These are phyloP conservation scores for Myodes glareolus DNA, from an alignment of 2,113 vertebrate species.

Conservation along the genomic window DNA sequence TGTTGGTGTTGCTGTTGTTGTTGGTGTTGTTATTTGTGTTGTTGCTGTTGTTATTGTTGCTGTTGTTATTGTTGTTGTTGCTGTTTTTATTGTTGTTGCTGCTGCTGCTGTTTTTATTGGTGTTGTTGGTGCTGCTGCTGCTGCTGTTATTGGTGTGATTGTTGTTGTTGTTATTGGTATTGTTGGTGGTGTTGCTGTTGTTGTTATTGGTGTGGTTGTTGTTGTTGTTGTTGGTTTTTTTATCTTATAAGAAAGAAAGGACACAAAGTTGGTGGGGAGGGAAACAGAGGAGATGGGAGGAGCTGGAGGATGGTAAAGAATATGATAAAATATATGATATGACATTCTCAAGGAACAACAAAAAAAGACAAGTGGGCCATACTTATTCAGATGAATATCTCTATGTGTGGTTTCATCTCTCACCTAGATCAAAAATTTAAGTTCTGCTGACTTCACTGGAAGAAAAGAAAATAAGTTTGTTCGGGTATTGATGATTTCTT, in stretches of 20 bases:
- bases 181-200: no score
- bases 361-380: background rate
- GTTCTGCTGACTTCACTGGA: conserved; percentile 51
- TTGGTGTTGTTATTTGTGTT: no score
- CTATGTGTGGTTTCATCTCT: background rate
- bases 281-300: background rate
- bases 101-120: no score
- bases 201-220: no score
- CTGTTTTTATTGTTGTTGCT: no score
- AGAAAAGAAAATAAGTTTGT: background rate
- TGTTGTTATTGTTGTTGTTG: rapidly evolving
- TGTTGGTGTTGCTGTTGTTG: rapidly evolving
- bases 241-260: background rate
- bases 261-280: background rate
- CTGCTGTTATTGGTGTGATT: no score
- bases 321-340: background rate
- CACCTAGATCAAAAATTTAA: conserved; percentile 46
- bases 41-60: no score
- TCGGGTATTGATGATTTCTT: conserved; percentile 58
- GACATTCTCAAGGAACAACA: background rate
- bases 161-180: no score
- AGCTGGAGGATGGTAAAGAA: background rate
- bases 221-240: background rate
- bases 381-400: conserved; percentile 22
- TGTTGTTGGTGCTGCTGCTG: no score